Evolutionary conservation across 2,113 vertebrate species (phyloP), one percentile per base, ranked within the genome.

Genomic region (Columba janthina): DNA sequence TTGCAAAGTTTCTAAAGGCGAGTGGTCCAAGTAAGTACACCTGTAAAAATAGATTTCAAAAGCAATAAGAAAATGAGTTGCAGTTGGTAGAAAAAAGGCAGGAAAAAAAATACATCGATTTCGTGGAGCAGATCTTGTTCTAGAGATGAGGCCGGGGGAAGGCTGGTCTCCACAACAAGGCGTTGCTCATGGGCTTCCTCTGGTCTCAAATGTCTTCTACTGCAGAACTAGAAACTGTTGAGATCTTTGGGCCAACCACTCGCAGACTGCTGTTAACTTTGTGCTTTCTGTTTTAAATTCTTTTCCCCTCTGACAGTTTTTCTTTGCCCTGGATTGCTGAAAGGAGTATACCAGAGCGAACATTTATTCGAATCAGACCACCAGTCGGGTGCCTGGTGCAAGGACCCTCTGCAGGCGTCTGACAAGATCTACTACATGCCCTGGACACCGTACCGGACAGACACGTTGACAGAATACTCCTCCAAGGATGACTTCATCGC

Each of bases 371-470:
- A 99, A 88, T 99, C 99, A 4, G 99, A 99, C 97, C 99, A 99
- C 98, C 99, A 99, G n/a, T 99, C 99, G 2, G 99, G 99, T 57
- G 99, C 99, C 17, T 99, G 99, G 99, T 99, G 99, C 98, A 99
- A 99, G 96, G 99, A 99, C 96, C 99, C 99, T 56, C 98, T 99
- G 4, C 99, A 99, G 95, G 99, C 99, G 12, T 99, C 99, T 0
- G 99, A 99, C 97, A 99, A 99, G 98, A 99, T 99, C 93, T 99
- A 99, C 97, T 99, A 99, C 96, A 99, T 99, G 99, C 99, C 99
- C 18, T 99, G 99, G 99, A 99, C 99, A 0, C 99, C 99, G 0
- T 99, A 99, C 95, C 98, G 99, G 82, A 99, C 99, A 0, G 99
- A 99, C 94, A 99, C 99, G 0, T 96, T 99, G 78, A 99, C 99